Base-by-base conservation (phyloP, 2,797 vertebrate genomes). In the Argentina silus region DNA sequence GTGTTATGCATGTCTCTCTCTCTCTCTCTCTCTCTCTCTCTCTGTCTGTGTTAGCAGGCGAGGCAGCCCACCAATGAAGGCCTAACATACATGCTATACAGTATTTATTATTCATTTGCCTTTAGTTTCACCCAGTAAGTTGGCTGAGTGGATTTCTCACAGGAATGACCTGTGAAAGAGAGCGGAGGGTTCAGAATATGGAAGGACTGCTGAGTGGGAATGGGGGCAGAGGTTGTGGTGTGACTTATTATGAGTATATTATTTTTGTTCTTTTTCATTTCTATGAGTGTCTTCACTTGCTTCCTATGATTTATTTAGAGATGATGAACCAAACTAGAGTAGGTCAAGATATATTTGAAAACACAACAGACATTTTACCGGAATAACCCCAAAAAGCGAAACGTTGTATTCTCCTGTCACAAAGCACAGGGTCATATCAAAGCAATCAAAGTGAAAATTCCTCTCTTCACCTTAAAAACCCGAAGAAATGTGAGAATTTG, bases 31-130 rank as follows among this genome's bases (percentile, higher is more conserved):
- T 36, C 27, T 36, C 27, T 36, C 27, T 36, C 27, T 36, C 27
- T 36, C 10, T 57, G 42, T 68, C 81, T 68, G 77, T 76, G 85
- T 77, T 84, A 86, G 82, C 72, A 72, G 70, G 79, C 82, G 76
- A 77, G 44, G 51, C 79, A 80, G 75, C 79, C 15, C 67, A 74
- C 64, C 27, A 36, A 27, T 56, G 75, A 78, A 78, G 72, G 71
- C 78, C 79, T 67, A 55, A 68, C 76, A 81, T 80, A 83, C 36
- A 3, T 70, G 78, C 17, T 19, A 59, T 9, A 0, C 7, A 48
- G 47, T 9, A 7, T 9, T 59, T 19, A 59, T 59, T 23, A 59
- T 59, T 59, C 17, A 59, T 59, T 11, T 57, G 19, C 7, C 55
- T 23, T 21, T 17, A 59, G 19, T 27, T 19, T 23, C 17, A 4